Evolutionary conservation across 2,797 vertebrate species (phyloP), one percentile per base, ranked within the genome.

Genomic region (Hydrocynus forskahlii): DNA sequence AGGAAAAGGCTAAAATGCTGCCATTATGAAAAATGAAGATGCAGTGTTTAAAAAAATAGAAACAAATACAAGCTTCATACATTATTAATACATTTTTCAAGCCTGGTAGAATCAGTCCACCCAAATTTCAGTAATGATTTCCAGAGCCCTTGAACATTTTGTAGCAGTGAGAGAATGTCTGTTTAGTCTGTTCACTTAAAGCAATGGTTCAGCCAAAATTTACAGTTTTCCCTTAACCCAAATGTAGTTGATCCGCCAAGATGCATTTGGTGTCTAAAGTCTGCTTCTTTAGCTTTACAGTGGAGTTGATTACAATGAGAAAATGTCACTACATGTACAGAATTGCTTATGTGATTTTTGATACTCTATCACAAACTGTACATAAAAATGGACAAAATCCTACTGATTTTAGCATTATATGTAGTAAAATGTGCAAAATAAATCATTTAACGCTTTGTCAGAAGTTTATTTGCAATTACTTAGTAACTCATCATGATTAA

Each of bases 71-170:
- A 13, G 40, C 13, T 50, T 25, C 5, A 70, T 43, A 6, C 23
- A 48, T 23, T 29, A 57, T 7, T 72, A 25, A 55, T 54, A 38
- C 4, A 55, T 40, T 73, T 57, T 57, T n/a, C 57, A 52, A 54
- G 75, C 68, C 25, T 75, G 40, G 21, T 45, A 71, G 79, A 73
- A 73, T 62, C 57, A 59, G 73, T 70, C 23, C 72, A 75, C 23
- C 16, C 55, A 10, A 70, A 52, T 43, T 70, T 25, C 40, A 40
- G 52, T 75, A 81, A 81, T 81, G 64, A 69, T 69, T 81, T 75
- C 72, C 73, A 81, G 73, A 81, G 19, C 73, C 21, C 16, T 13
- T 50, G 48, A 70, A 25, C 68, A 72, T 55, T 54, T 50, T 54
- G 35, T 16, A 73, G 52, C 17, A 54, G 16, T 72, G 69, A 54